phyloP scores from a whole-genome alignment of 1,140 invertebrate species.

The Agrilus planipennis region DNA sequence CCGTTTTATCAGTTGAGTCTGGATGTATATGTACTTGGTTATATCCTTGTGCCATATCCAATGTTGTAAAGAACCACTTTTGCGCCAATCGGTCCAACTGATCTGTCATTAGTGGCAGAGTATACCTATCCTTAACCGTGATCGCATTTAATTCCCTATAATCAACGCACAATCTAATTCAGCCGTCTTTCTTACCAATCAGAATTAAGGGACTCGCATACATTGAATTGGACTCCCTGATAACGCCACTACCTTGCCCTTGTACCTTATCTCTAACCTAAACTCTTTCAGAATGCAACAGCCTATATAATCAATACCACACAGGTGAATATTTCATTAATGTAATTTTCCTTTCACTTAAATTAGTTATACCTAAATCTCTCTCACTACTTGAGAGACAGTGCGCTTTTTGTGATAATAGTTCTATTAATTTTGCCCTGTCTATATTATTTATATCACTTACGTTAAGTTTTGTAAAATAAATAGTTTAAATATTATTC shows the following conservation, averaged over 20 bases:
- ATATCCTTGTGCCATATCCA: slow-evolving; percentile 15
- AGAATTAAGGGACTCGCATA: slow-evolving; percentile 33
- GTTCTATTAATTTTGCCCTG: too few relatives aligned
- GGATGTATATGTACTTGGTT: slow-evolving; percentile 12
- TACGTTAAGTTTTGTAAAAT: too few relatives aligned
- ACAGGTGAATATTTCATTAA: slow-evolving; percentile 1
- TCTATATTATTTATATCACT: too few relatives aligned
- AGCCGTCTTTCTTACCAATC: slow-evolving; percentile 35
- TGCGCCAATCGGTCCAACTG: slow-evolving; percentile 22
- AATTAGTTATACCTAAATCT: slow-evolving; percentile 8
- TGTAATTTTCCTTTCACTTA: slow-evolving; percentile 8
- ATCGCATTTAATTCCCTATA: too few relatives aligned
- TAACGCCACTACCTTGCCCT: not conserved
- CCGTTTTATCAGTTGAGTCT: slow-evolving; percentile 8
- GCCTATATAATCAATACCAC: slow-evolving; percentile 1
- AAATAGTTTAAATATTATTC: too few relatives aligned
- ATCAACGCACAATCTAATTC: too few relatives aligned
- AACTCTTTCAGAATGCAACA: not conserved
- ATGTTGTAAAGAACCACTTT: slow-evolving; percentile 23
- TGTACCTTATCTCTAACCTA: slow-evolving; percentile 1
- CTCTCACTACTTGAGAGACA: not conserved
- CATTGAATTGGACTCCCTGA: slow-evolving; percentile 10
- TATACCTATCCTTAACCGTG: slow-evolving; percentile 30
- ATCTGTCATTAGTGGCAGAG: slow-evolving; percentile 35
- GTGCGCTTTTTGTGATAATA: not conserved